phyloP scores from a whole-genome alignment of 2,113 vertebrate genomes.

The Phrynosoma platyrhinos region DNA sequence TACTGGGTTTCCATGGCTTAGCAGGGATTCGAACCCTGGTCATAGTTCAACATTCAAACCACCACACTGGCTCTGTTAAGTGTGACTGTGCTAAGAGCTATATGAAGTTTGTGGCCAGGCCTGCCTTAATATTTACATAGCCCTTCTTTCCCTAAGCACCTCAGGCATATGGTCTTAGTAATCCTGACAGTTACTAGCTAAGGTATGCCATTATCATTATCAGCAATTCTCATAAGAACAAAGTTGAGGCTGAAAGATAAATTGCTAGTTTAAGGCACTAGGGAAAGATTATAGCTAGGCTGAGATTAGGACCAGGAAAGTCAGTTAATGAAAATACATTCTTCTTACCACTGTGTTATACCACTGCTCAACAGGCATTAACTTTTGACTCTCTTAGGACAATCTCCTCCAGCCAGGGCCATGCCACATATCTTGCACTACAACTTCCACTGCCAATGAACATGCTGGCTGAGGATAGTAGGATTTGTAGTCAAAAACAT shows the following conservation, averaged over 20 bases:
- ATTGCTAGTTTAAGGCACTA: not conserved
- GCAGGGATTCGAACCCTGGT: no score
- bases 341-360: not conserved
- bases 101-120: not conserved
- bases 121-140: not conserved
- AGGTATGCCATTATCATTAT: not conserved
- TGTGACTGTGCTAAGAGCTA: no score
- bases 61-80: no score
- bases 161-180: not conserved
- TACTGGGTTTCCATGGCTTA: no score
- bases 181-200: not conserved
- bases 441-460: not conserved
- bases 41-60: no score
- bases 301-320: not conserved
- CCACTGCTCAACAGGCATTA: no score
- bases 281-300: not conserved
- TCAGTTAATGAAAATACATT: no score
- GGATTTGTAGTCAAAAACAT: not conserved
- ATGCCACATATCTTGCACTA: not conserved
- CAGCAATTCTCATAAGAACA: not conserved
- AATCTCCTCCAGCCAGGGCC: not conserved
- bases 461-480: not conserved
- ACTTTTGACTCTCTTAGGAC: not conserved
- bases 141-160: not conserved
- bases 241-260: not conserved